Base-by-base conservation (phyloP, 2,113 vertebrate genomes). In the Saguinus midas region DNA sequence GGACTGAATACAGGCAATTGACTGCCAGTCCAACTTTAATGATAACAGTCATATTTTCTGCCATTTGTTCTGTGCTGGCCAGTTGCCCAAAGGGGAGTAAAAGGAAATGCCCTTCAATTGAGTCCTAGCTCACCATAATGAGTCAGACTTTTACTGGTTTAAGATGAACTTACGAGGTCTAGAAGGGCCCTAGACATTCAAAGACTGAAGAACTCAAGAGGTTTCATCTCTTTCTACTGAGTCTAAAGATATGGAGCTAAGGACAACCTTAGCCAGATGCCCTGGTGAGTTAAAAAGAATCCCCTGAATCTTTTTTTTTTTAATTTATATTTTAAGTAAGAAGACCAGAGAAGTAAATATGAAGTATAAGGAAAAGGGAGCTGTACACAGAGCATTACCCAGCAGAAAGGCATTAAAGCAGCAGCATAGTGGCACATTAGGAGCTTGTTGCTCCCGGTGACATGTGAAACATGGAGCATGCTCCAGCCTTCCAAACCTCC, bases 201-300 rank as follows among this genome's bases (percentile, higher is more conserved):
- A 76, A 73, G 61, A 95, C 81, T 73, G 52, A 89, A 48, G 82
- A 96, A 89, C 32, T 73, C 61, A 37, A 95, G 32, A 95, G 17
- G 3, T 76, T 29, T 90, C 50, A 75, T n/a, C 68, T 89, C 29
- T 57, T 81, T 48, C 89, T 78, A 68, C 20, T 84, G 48, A 11
- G 21, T 75, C 81, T 89, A 12, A 85, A 94, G 68, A 82, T 58
- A 78, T 0, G 91, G 70, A 90, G 25, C 48, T 85, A 94, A 80
- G 35, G 55, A 52, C 45, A 21, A 16, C 25, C 64, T 45, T 80
- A 58, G 17, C 81, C 35, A 78, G n/a, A 52, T 20, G 5, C 43
- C 66, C 66, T 78, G 61, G 61, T 79, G 20, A 80, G 70, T 43
- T 87, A 25, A 87, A 68, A 97, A 90, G 37, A 96, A 66, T 35